These are phyloP conservation scores for Ceyx erithaca DNA, from an alignment of 2,797 vertebrate species.

Conservation along the genomic window DNA sequence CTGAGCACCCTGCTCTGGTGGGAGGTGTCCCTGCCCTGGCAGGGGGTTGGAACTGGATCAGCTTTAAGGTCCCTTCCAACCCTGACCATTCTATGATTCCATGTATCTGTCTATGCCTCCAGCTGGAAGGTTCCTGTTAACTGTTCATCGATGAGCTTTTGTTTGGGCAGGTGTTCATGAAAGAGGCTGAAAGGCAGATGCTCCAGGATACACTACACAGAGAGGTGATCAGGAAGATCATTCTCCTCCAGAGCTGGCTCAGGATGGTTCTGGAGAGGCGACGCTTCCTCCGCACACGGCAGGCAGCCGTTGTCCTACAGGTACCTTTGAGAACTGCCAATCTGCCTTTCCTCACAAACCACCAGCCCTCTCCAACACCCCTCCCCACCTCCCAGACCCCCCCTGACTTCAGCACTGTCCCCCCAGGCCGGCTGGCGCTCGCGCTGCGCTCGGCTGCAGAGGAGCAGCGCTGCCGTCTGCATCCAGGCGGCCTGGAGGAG, in stretches of 20 bases:
- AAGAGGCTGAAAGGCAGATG: conserved; percentile 90
- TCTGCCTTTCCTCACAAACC: not conserved
- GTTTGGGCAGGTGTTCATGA: conserved; percentile 90
- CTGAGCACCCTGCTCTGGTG: too few species aligned
- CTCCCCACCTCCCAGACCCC: not conserved
- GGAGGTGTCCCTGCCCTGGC: too few species aligned
- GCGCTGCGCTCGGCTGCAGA: conserved; percentile 73
- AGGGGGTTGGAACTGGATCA: too few species aligned
- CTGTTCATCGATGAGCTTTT: not conserved
- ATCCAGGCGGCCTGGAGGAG: conserved; percentile 91
- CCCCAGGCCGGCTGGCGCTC: conserved; percentile 86
- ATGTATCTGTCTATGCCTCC: too few species aligned
- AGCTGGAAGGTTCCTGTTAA: not conserved
- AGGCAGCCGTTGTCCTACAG: conserved; percentile 87
- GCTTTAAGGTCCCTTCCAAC: too few species aligned
- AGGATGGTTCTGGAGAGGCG: conserved; percentile 86
- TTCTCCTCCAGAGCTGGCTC: conserved; percentile 93
- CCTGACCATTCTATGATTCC: too few species aligned
- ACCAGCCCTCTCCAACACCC: not conserved
- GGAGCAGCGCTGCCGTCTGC: conserved; percentile 71
- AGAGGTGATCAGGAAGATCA: conserved; percentile 93
- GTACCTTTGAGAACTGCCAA: conserved; percentile 59
- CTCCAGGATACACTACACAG: conserved; percentile 92
- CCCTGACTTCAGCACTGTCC: not conserved
- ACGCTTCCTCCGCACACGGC: conserved; percentile 85